phyloP scores from a whole-genome alignment of 2,113 vertebrate species.

The Origma solitaria region DNA sequence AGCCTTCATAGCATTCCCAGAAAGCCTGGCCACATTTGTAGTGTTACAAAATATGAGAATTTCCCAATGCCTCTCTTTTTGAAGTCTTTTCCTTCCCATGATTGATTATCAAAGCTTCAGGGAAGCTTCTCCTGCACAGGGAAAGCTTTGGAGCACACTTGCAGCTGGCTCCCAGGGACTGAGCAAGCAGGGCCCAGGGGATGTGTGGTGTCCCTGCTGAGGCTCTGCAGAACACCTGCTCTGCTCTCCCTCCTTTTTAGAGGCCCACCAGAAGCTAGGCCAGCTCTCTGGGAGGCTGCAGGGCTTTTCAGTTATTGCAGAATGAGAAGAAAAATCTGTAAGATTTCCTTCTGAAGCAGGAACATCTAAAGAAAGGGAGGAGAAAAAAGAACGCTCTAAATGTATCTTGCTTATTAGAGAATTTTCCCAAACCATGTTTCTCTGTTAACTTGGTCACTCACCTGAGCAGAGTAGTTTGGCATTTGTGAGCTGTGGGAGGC shows the following conservation, averaged over 20 bases:
- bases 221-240: not conserved
- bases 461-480: not conserved
- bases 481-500: not conserved
- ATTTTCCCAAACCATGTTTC: not conserved
- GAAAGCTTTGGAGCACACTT: not conserved
- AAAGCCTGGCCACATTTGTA: not conserved
- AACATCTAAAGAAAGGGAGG: not conserved
- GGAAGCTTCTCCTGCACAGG: not conserved
- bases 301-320: not conserved
- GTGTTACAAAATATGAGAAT: not conserved
- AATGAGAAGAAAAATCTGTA: not conserved
- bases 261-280: not conserved
- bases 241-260: not conserved
- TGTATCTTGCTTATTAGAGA: not conserved
- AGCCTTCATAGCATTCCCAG: not conserved
- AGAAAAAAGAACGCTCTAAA: not conserved
- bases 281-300: not conserved
- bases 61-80: not conserved
- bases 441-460: not conserved
- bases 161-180: too few relatives aligned
- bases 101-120: not conserved
- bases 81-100: not conserved
- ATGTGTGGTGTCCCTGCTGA: not conserved
- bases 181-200: not conserved
- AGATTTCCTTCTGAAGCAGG: not conserved